These are phyloP conservation scores for Erethizon dorsatum DNA, from an alignment of 2,797 vertebrate genomes.

Conservation along the genomic window DNA sequence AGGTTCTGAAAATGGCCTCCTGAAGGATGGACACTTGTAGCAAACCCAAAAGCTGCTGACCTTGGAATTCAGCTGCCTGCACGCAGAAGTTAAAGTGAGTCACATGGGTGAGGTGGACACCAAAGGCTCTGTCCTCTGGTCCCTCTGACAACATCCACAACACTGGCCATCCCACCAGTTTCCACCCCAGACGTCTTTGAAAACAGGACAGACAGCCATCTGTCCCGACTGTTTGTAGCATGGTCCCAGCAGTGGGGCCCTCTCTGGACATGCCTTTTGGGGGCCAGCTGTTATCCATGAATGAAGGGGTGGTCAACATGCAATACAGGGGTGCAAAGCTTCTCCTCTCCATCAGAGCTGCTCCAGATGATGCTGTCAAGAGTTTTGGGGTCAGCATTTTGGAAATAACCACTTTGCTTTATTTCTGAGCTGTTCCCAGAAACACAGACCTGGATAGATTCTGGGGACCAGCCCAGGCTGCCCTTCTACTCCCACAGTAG, in stretches of 20 bases:
- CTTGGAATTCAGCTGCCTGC: not conserved
- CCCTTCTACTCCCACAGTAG: not conserved
- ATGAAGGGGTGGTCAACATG: fast-evolving
- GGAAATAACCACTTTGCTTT: not conserved
- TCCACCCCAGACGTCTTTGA: not conserved
- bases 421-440: not conserved
- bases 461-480: not conserved
- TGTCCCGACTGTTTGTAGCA: not conserved
- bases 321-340: not conserved
- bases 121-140: not conserved
- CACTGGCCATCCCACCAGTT: not conserved
- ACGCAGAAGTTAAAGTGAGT: not conserved
- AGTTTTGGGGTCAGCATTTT: not conserved
- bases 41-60: not conserved
- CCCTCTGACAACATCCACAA: not conserved
- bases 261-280: not conserved
- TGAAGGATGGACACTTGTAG: fast-evolving
- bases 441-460: not conserved
- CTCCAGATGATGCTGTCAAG: not conserved
- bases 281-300: not conserved
- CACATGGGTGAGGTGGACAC: fast-evolving
- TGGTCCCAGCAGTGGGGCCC: not conserved
- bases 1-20: not conserved
- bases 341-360: not conserved
- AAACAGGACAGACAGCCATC: not conserved